A percentile compares a stretch with the other conserved stretches of the same genome.
Evolutionary conservation across 2,888 invertebrate genomes (phyloP).

Genomic region (Acleris literana): DNA sequence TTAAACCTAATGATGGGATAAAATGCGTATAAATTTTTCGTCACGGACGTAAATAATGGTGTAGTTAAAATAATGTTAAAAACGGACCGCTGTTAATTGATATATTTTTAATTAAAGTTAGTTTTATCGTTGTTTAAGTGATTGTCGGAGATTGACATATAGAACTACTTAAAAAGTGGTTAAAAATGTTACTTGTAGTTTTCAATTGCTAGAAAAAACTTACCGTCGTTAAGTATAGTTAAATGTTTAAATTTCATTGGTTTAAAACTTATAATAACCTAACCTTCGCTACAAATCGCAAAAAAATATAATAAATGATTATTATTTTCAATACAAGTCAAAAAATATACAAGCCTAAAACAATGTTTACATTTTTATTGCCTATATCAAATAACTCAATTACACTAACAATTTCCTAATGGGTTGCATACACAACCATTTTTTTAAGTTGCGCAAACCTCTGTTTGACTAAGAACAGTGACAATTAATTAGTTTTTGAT

Average conservation of each 20-base stretch:
- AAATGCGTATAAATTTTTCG: conserved; percentile 36
- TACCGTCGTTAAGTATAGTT: no score
- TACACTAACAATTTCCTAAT: background rate
- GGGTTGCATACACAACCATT: background rate
- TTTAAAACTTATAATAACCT: no score
- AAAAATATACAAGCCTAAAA: no score
- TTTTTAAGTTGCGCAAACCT: conserved; percentile 11
- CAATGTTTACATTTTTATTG: no score
- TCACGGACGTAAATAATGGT: conserved; percentile 33
- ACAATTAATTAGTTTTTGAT: conserved; percentile 52
- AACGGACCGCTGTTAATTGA: conserved; percentile 25
- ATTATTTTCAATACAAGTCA: no score
- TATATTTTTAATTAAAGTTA: conserved; percentile 31
- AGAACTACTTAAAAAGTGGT: background rate
- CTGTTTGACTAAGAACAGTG: conserved; percentile 43
- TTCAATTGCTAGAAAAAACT: no score
- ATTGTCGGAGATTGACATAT: conserved; percentile 4
- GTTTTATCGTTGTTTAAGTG: conserved; percentile 26
- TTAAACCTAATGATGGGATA: conserved; percentile 37
- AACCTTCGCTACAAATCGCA: no score
- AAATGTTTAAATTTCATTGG: no score
- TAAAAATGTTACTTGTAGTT: no score
- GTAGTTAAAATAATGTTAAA: conserved; percentile 33
- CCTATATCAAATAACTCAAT: no score
- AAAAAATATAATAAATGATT: no score